Conservation (phyloP, 2,113 vertebrate genomes). For the Apeltes quadracus region DNA sequence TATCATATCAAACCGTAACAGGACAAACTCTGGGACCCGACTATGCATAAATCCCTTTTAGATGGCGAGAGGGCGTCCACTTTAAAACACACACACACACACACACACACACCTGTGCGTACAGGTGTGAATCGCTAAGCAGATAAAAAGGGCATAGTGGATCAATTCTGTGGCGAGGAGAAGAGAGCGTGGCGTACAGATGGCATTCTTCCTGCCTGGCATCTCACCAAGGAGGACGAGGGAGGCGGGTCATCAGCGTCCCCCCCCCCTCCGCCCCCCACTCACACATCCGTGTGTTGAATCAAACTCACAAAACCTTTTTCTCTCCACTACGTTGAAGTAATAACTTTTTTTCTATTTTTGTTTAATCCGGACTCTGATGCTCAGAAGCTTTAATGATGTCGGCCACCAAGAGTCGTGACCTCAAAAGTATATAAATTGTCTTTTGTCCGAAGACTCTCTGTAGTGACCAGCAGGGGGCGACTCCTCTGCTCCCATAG, state of each 20-base stretch:
- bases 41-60: slow-evolving; percentile 98
- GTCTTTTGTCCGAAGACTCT: too few species aligned
- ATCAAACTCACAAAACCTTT: neutral
- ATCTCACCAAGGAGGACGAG: slow-evolving; percentile 55
- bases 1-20: slow-evolving; percentile 99
- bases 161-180: slow-evolving; percentile 90
- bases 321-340: neutral
- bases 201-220: slow-evolving; percentile 73
- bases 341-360: neutral
- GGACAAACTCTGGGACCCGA: slow-evolving; percentile 90
- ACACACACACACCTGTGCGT: slow-evolving; percentile 13
- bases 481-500: too few species aligned
- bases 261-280: neutral
- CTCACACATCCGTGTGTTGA: slow-evolving; percentile 5
- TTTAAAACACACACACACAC: slow-evolving; percentile 82
- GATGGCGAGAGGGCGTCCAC: slow-evolving; percentile 87
- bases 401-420: neutral
- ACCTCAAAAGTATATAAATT: too few species aligned
- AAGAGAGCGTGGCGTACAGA: slow-evolving; percentile 83
- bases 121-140: slow-evolving; percentile 75
- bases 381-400: neutral
- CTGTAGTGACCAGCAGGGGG: too few species aligned
- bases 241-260: slow-evolving; percentile 34
- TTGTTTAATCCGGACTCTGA: neutral
- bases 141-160: slow-evolving; percentile 84